phyloP scores from a whole-genome alignment of 2,797 vertebrate species.

The Gallinago solitaria region DNA sequence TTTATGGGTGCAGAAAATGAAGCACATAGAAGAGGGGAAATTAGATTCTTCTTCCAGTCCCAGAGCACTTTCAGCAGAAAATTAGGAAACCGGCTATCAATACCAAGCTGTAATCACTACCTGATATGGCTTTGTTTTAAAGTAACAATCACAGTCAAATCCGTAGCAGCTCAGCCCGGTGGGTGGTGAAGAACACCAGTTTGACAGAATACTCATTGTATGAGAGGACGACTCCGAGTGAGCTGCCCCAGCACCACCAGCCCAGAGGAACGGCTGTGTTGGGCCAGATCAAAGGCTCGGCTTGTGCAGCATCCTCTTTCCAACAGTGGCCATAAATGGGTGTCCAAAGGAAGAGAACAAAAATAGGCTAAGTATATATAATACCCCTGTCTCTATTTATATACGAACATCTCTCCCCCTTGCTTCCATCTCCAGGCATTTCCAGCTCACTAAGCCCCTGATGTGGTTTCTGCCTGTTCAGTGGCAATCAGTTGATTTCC shows the following conservation, averaged over 20 bases:
- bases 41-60: not conserved
- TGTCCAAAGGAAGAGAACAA: constrained; percentile 38
- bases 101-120: not conserved
- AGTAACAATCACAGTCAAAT: not conserved
- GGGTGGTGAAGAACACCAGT: not conserved
- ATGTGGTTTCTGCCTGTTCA: not conserved
- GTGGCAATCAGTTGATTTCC: not conserved
- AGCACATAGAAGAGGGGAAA: not conserved
- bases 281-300: constrained; percentile 28
- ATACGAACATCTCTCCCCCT: not conserved
- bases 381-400: constrained; percentile 45
- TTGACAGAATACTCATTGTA: not conserved
- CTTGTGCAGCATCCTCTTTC: not conserved
- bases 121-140: not conserved
- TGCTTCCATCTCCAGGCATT: not conserved
- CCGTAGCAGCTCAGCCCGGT: not conserved
- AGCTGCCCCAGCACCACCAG: not conserved
- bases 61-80: not conserved
- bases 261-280: accelerated
- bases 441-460: not conserved
- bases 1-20: not conserved
- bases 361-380: constrained; percentile 41
- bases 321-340: constrained; percentile 2
- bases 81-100: not conserved
- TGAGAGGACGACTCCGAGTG: not conserved